Evolutionary conservation across 2,888 invertebrate species (phyloP), one percentile per base, ranked within the genome.

Genomic region (Amiota communis): DNA sequence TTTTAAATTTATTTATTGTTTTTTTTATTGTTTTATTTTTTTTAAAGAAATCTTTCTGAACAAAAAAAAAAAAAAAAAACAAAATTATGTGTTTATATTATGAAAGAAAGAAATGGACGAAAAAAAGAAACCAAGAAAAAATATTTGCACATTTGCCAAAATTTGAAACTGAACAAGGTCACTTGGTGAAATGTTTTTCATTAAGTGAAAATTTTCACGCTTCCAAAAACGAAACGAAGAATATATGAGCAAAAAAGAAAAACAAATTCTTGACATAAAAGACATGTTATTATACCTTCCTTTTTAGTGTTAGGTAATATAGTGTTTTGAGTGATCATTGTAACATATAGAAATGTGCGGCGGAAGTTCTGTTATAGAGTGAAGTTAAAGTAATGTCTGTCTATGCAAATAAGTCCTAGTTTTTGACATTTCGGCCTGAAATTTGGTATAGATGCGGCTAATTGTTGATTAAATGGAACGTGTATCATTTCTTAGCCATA

Each of bases 61-160:
- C 36, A 36, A 36, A 2, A 36, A n/a, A n/a, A n/a, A n/a, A n/a
- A n/a, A n/a, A n/a, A n/a, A n/a, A n/a, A n/a, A n/a, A n/a, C n/a
- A n/a, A 53, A 10, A 53, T 53, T 13, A 53, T 53, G 53, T 46
- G 49, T 70, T 49, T 59, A 48, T 15, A 15, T 57, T 23, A 36
- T 36, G 8, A 36, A 36, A 6, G 36, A 36, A 36, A 6, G 36
- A 36, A 36, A 36, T 36, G 36, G 36, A 6, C 0, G 4, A 6
- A 36, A 70, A 56, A 70, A 59, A 59, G 11, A n/a, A 59, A n/a
- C 20, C 15, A 70, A 51, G 67, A 81, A 81, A 77, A 67, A 70
- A 76, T 59, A 20, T 59, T 82, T 73, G 78, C 80, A 65, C 80
- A 83, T 78, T 79, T 80, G 82, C 85, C 78, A 82, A 80, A 78